Conservation (phyloP, 2,888 invertebrate species). For the Lasioglossum calceatum region DNA sequence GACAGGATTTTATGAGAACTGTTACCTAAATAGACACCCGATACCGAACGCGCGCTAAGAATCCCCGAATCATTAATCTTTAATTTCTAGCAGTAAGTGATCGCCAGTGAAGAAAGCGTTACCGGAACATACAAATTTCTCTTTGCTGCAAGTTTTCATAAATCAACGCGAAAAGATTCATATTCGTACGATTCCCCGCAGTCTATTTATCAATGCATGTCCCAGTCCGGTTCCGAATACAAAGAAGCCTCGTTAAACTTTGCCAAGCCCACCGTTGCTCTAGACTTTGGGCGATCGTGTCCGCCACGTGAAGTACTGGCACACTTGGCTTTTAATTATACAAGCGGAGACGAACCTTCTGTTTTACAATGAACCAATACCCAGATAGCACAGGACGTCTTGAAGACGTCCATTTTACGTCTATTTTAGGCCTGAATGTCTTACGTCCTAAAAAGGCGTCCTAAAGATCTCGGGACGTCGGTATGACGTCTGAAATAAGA, state of each 20-base stretch:
- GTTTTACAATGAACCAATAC: too few relatives aligned
- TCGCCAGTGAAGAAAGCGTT: neutral
- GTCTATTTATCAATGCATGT: constrained; percentile 5
- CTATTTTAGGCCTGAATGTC: too few relatives aligned
- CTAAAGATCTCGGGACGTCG: too few relatives aligned
- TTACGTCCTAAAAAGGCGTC: too few relatives aligned
- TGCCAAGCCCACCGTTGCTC: neutral
- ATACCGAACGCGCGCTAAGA: neutral
- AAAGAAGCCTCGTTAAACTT: constrained; percentile 4
- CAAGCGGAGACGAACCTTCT: too few relatives aligned
- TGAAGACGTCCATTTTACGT: too few relatives aligned
- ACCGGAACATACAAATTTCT: neutral
- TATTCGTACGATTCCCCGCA: neutral
- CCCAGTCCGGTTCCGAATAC: neutral
- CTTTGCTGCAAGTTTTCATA: neutral
- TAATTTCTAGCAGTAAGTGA: neutral
- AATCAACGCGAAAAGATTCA: constrained; percentile 5
- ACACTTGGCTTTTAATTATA: too few relatives aligned
- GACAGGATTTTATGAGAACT: neutral
- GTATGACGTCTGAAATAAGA: too few relatives aligned
- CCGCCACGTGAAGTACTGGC: neutral
- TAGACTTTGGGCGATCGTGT: neutral
- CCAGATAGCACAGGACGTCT: too few relatives aligned
- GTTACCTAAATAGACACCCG: neutral
- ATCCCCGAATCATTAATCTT: neutral